Percentiles rank a stretch among this genome's conserved stretches.
Conservation (phyloP, 1,140 invertebrate genomes). For the Nephotettix cincticeps region DNA sequence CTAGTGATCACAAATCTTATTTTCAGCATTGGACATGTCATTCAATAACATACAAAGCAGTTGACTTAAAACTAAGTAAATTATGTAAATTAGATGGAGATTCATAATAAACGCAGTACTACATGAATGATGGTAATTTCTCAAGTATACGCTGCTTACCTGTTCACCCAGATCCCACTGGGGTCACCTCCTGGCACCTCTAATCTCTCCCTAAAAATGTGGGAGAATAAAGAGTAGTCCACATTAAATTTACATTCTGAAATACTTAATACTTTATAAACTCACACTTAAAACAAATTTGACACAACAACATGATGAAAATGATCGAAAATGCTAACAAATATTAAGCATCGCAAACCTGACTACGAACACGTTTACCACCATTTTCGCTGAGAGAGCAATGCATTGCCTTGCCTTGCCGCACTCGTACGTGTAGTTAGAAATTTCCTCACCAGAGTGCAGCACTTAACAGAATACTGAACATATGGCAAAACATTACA, state of each 20-base stretch:
- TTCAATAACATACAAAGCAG: not conserved
- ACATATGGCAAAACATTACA: no score
- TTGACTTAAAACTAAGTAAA: not conserved
- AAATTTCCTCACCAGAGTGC: not conserved
- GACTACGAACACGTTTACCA: not conserved
- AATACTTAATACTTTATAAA: no score
- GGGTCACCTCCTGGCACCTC: conserved; percentile 20
- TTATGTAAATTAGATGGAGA: not conserved
- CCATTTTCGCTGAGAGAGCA: not conserved
- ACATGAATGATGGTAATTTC: not conserved
- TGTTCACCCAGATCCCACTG: conserved; percentile 4
- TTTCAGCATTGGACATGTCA: no score
- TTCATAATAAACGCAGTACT: not conserved
- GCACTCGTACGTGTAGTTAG: not conserved
- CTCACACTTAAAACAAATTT: no score
- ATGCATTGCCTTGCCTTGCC: not conserved
- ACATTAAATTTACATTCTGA: no score
- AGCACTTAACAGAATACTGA: not conserved
- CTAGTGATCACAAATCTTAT: no score
- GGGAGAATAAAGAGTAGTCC: not conserved
- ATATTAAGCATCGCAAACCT: no score
- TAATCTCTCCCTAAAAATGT: conserved; percentile 13
- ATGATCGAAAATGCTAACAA: no score
- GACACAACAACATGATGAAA: no score
- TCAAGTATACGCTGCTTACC: not conserved